A percentile compares a stretch with the other conserved stretches of the same genome.
Conservation (phyloP, 1,140 invertebrate species). For the Bombus impatiens region DNA sequence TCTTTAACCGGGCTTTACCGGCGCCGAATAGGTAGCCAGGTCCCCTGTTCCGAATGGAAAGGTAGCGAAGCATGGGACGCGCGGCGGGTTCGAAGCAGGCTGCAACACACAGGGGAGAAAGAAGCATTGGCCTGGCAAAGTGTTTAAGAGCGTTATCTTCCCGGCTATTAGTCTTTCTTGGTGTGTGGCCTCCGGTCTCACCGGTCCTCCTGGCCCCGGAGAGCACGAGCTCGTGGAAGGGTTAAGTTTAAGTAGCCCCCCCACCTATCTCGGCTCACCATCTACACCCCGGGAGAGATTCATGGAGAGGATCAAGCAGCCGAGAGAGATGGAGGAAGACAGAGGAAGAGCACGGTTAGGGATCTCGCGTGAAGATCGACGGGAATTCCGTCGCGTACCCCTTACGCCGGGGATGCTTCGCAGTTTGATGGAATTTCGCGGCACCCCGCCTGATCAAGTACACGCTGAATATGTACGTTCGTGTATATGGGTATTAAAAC, state of each 20-base stretch:
- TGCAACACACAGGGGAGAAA: constrained; percentile 62
- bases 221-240: constrained; percentile 78
- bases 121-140: constrained; percentile 81
- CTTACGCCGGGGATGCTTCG: constrained; percentile 10
- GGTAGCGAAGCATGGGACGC: not conserved
- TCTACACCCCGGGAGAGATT: constrained; percentile 75
- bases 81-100: constrained; percentile 57
- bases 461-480: not conserved
- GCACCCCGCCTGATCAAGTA: too few relatives aligned
- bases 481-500: not conserved
- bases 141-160: constrained; percentile 82
- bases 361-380: constrained; percentile 65
- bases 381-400: constrained; percentile 63
- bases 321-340: not conserved
- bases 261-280: constrained; percentile 72
- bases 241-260: constrained; percentile 80
- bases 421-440: constrained; percentile 44
- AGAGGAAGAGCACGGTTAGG: constrained; percentile 27
- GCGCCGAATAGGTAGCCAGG: constrained; percentile 44
- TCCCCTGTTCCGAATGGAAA: not conserved
- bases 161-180: constrained; percentile 81
- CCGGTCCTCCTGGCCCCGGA: constrained; percentile 68
- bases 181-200: constrained; percentile 80
- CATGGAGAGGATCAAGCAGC: constrained; percentile 60
- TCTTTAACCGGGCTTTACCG: constrained; percentile 27